These are phyloP conservation scores for Drosophila prolongata DNA, from an alignment of 2,888 invertebrate genomes.

Conservation along the genomic window DNA sequence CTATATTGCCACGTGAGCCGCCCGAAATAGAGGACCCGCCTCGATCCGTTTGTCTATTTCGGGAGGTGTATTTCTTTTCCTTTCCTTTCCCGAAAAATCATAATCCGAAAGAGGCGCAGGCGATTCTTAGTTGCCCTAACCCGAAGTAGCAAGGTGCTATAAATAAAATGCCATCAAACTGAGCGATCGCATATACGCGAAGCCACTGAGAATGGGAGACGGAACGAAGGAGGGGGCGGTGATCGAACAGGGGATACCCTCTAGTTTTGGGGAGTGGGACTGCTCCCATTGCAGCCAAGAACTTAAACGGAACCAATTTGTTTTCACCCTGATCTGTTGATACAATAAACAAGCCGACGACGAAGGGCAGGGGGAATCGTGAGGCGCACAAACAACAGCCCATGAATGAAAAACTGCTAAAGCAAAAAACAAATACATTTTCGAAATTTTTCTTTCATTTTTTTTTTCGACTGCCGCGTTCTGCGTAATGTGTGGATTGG, in stretches of 20 bases:
- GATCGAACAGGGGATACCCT: conserved; percentile 16
- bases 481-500: conserved; percentile 24
- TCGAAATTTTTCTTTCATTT: conserved; percentile 11
- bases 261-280: background rate
- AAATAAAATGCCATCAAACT: conserved; percentile 53
- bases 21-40: conserved; percentile 25
- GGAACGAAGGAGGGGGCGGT: background rate
- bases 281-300: background rate
- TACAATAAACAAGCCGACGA: conserved; percentile 8
- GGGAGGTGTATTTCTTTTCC: conserved; percentile 11
- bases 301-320: conserved; percentile 13
- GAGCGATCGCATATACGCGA: conserved; percentile 54
- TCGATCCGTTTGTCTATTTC: conserved; percentile 26
- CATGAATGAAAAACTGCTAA: conserved; percentile 59
- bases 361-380: no score
- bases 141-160: conserved; percentile 62
- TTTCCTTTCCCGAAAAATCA: conserved; percentile 23
- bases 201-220: conserved; percentile 12
- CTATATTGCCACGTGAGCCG: conserved; percentile 18
- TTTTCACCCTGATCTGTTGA: conserved; percentile 32
- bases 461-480: conserved; percentile 22
- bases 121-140: conserved; percentile 62
- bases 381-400: conserved; percentile 13
- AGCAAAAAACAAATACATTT: conserved; percentile 4
- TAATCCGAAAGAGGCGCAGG: conserved; percentile 44